These are phyloP conservation scores for Podarcis lilfordi DNA, from an alignment of 2,797 vertebrate species.

Conservation along the genomic window DNA sequence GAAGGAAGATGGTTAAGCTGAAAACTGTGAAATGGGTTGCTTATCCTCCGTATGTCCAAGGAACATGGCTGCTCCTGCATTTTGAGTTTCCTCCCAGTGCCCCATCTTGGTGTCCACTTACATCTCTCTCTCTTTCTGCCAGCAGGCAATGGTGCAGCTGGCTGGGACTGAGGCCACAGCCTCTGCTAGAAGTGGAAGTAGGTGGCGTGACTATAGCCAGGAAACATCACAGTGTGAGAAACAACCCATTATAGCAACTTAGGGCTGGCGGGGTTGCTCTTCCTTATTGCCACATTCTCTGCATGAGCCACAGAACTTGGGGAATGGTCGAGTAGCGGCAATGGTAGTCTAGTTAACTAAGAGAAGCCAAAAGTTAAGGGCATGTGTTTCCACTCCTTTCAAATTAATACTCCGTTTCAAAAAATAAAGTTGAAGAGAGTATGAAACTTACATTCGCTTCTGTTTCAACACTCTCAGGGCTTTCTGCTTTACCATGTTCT, in stretches of 20 bases:
- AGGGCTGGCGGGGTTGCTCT: no score
- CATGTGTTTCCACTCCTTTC: rapidly evolving
- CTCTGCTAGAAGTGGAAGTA: not conserved
- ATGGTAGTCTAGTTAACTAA: not conserved
- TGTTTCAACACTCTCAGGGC: slow-evolving; percentile 96
- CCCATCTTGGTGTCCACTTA: not conserved
- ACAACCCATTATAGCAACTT: no score
- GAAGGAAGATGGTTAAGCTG: no score
- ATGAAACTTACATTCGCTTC: slow-evolving; percentile 93
- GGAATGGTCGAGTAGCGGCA: no score
- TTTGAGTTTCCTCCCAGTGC: no score
- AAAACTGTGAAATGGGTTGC: no score
- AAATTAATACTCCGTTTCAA: slow-evolving; percentile 10
- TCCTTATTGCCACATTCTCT: not conserved
- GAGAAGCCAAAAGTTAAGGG: not conserved
- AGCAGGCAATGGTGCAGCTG: not conserved
- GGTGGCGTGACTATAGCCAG: not conserved
- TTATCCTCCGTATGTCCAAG: not conserved
- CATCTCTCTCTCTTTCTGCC: not conserved
- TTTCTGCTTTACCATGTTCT: slow-evolving; percentile 99
- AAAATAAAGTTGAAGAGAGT: slow-evolving; percentile 3
- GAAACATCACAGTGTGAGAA: not conserved
- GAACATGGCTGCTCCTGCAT: not conserved
- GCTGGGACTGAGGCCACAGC: not conserved
- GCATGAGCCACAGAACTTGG: not conserved